Base-by-base conservation (phyloP, 1,140 invertebrate genomes). In the Pachyrhynchus sulphureomaculatus region DNA sequence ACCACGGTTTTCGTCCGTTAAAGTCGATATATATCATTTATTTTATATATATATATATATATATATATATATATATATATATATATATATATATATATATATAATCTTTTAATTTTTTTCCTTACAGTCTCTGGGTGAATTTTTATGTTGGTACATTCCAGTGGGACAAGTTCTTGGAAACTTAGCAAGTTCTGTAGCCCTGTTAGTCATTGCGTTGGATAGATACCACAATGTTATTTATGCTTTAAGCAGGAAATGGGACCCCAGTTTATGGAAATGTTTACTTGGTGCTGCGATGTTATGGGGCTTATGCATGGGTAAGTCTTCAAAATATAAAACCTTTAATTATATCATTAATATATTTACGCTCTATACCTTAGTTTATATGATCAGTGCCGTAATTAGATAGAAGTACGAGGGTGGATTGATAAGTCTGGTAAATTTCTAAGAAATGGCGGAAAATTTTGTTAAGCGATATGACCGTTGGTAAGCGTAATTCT, bases 131-230 rank as follows among this genome's bases (percentile, higher is more conserved):
- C 62, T 80, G 23, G 79, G 80, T 0, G 18, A 58, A 9, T 71
- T 78, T 18, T 66, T 80, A 68, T 84, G 82, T 61, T 69, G 67
- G 2, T 68, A 78, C 20, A 72, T 82, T 26, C 81, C 82, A 4
- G 79, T 78, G 58, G 47, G 78, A 0, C 80, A 82, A 66, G 79
- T 79, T 2, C 69, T 77, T 0, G 77, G 80, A 1, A 69, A 81
- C 29, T 54, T 82, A n/a, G 75, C 74, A 4, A 80, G 79, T 52
- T 82, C 81, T 3, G 61, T 80, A 6, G 77, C 79, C 4, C 69
- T 84, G 12, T 75, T 81, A 15, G 75, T 75, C n/a, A 79, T 84
- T 18, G 80, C 82, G 0, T 39, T 83, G 26, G 81, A 84, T 65
- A 74, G 81, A 24, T 83, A 82, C 41, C 64, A 75, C 66, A 78